Percentiles rank a stretch among this genome's conserved stretches.
phyloP scores from a whole-genome alignment of 2,888 invertebrate species.

The Volucella zonaria region DNA sequence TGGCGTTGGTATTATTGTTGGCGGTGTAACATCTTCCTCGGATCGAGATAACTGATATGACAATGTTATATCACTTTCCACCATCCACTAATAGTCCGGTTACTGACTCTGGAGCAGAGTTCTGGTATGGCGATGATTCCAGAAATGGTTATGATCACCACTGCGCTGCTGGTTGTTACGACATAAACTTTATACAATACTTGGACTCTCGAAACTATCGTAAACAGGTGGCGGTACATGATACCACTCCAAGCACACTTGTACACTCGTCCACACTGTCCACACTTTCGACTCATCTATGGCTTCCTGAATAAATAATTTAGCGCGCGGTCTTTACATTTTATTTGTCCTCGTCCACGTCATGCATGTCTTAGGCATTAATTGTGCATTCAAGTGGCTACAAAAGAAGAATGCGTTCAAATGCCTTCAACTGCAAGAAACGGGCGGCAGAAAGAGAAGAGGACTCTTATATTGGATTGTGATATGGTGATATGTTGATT shows the following conservation, averaged over 20 bases:
- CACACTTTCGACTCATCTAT: slow-evolving; percentile 37
- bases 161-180: slow-evolving; percentile 5
- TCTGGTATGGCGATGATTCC: not conserved
- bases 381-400: slow-evolving; percentile 69
- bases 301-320: slow-evolving; percentile 64
- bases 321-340: slow-evolving; percentile 20
- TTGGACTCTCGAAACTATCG: slow-evolving; percentile 19
- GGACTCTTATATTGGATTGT: slow-evolving; percentile 37
- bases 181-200: slow-evolving; percentile 40
- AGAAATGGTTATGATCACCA: not conserved
- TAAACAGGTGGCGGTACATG: not conserved
- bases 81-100: slow-evolving; percentile 65
- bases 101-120: slow-evolving; percentile 32
- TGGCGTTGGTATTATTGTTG: too few species aligned
- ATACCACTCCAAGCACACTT: not conserved
- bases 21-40: slow-evolving; percentile 22
- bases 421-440: not conserved
- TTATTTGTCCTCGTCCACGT: slow-evolving; percentile 15
- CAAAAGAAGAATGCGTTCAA: slow-evolving; percentile 68
- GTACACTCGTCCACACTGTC: slow-evolving; percentile 35
- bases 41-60: slow-evolving; percentile 69
- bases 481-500: slow-evolving; percentile 53
- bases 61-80: slow-evolving; percentile 65
- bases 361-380: slow-evolving; percentile 48
- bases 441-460: not conserved